phyloP scores from a whole-genome alignment of 2,797 vertebrate species.

The Arctocebus calabarensis region DNA sequence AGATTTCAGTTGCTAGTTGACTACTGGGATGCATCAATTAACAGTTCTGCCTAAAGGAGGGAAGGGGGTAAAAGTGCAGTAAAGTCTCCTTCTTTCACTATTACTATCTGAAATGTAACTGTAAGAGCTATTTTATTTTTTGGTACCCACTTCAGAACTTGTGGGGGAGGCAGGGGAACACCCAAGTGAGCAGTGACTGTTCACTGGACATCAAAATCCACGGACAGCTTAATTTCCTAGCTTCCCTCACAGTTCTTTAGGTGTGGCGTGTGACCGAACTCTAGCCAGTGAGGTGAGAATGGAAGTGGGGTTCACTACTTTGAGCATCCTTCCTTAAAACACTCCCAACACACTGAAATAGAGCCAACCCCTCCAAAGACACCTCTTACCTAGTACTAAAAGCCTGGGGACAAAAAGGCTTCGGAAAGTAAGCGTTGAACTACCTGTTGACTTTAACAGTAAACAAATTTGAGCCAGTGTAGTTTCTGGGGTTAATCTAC shows the following conservation, averaged over 20 bases:
- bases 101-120: constrained; percentile 46
- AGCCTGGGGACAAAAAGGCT: background rate
- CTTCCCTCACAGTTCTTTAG: background rate
- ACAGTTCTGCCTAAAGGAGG: background rate
- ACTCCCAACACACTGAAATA: background rate
- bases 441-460: constrained; percentile 54
- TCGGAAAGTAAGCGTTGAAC: constrained; percentile 42
- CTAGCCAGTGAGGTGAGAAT: background rate
- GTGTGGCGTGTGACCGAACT: background rate
- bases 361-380: background rate
- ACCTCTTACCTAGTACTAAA: constrained; percentile 36
- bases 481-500: constrained; percentile 38
- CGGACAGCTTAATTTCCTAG: background rate
- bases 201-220: background rate
- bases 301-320: background rate
- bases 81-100: constrained; percentile 28
- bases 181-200: background rate
- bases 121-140: constrained; percentile 1
- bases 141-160: background rate
- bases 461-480: constrained; percentile 42
- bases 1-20: constrained; percentile 30
- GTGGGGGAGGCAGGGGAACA: background rate
- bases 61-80: background rate
- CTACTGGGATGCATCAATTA: background rate
- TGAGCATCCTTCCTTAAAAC: background rate